Base-by-base conservation (phyloP, 2,888 invertebrate genomes). In the Ophion obscuratus region DNA sequence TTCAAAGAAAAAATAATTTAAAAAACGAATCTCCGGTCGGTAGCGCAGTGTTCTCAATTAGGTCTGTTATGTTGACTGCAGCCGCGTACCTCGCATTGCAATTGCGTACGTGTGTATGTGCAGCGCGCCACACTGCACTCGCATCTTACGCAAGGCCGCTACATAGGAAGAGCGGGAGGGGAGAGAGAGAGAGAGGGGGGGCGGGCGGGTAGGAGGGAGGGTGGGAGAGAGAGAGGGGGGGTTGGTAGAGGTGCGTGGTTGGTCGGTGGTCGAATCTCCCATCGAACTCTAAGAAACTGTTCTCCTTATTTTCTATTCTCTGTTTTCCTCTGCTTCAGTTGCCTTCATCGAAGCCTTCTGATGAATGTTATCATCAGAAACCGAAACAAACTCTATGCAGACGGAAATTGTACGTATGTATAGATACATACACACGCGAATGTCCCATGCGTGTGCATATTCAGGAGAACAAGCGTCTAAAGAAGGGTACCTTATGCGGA, bases 51-150 rank as follows among this genome's bases (percentile, higher is more conserved):
- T 24, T 24, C 24, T 24, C 24, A 24, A 0, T 24, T 24, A 24
- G 24, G 75, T 79, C 82, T 61, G 82, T 80, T 62, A 61, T 80
- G 80, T 85, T 85, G 80, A 83, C 71, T 80, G 85, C 85, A 71
- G 76, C 76, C 61, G 83, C 83, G 80, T 85, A 85, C 85, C 85
- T 71, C 73, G 83, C 78, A 85, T 85, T 71, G 85, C 82, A 75
- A 81, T 81, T 75, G 82, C 78, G 79, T 78, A 85, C 85, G 85
- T 85, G 85, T 81, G 85, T 75, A 82, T 62, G 47, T 59, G 73
- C 77, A 66, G 44, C 36, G 74, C 78, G 61, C 53, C 24, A 24
- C 24, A 24, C 24, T 24, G 24, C 24, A 24, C 24, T 24, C 24
- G 1, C 24, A 1, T 24, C 24, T 24, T 24, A 14, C 27, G 53